phyloP scores from a whole-genome alignment of 2,797 vertebrate species.

The Gallirallus australis region DNA sequence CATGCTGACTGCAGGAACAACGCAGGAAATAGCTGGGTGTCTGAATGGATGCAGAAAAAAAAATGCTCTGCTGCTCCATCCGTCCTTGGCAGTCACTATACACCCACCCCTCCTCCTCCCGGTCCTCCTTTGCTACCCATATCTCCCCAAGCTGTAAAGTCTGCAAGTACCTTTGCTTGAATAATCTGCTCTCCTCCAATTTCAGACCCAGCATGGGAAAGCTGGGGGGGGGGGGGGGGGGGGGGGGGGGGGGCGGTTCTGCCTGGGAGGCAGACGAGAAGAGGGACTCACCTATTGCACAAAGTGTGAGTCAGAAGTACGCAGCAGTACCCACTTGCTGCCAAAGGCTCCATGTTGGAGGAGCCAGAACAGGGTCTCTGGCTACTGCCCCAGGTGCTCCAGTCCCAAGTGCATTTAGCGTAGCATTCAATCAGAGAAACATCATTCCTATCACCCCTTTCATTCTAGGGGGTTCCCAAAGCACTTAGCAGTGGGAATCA shows the following conservation, averaged over 20 bases:
- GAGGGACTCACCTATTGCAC: neutral
- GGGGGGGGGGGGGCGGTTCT: neutral
- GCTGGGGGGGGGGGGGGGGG: neutral
- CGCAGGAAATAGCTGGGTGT: constrained; percentile 79
- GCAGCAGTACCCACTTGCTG: neutral
- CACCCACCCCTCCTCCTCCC: neutral
- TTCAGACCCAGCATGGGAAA: neutral
- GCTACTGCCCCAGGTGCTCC: neutral
- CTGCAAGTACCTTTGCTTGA: constrained; percentile 46
- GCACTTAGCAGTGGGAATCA: neutral
- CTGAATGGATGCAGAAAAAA: constrained; percentile 73
- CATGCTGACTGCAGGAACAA: constrained; percentile 57
- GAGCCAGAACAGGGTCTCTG: neutral
- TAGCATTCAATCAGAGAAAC: neutral
- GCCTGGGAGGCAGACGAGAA: neutral
- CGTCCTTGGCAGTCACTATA: constrained; percentile 26
- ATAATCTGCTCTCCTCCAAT: neutral
- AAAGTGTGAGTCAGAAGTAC: neutral
- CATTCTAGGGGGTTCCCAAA: neutral
- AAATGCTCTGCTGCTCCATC: constrained; percentile 50
- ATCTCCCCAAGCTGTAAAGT: constrained; percentile 4
- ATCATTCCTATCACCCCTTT: neutral
- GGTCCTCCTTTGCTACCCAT: neutral
- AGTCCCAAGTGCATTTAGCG: neutral
- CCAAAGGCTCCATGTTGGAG: neutral